phyloP scores from a whole-genome alignment of 1,140 invertebrate genomes.

The Dermatophagoides farinae region DNA sequence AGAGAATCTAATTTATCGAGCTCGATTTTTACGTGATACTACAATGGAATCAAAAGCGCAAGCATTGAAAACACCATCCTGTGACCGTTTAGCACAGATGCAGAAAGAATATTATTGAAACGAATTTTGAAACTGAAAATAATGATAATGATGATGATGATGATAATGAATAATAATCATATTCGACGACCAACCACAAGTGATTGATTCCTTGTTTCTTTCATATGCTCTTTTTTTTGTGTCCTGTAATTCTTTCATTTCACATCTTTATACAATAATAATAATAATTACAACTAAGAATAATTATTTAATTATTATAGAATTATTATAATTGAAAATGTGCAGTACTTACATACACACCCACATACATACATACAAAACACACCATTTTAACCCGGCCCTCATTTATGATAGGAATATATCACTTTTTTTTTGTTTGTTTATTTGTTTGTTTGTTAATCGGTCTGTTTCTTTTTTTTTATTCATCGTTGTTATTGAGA shows the following conservation, averaged over 20 bases:
- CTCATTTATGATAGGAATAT: background rate
- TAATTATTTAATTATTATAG: background rate
- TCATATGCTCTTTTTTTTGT: background rate
- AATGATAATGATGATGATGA: conserved; percentile 1
- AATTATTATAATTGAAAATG: background rate
- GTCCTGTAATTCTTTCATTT: background rate
- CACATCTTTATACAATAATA: background rate
- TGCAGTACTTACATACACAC: background rate
- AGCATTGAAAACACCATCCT: conserved; percentile 63
- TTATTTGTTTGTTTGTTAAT: background rate
- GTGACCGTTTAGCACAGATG: conserved; percentile 55
- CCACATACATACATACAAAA: background rate
- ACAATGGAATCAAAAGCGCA: conserved; percentile 53
- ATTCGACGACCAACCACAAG: background rate
- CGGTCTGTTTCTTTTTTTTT: background rate
- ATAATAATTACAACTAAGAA: too few species aligned
- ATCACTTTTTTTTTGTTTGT: background rate
- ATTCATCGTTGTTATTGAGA: too few species aligned
- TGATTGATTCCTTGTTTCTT: background rate
- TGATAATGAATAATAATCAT: background rate
- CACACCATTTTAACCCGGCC: too few species aligned
- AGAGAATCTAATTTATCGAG: conserved; percentile 68
- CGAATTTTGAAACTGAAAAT: background rate
- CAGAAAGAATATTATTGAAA: background rate
- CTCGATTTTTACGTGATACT: conserved; percentile 54